phyloP scores from a whole-genome alignment of 2,888 invertebrate species.

The Pilophorus perplexus region DNA sequence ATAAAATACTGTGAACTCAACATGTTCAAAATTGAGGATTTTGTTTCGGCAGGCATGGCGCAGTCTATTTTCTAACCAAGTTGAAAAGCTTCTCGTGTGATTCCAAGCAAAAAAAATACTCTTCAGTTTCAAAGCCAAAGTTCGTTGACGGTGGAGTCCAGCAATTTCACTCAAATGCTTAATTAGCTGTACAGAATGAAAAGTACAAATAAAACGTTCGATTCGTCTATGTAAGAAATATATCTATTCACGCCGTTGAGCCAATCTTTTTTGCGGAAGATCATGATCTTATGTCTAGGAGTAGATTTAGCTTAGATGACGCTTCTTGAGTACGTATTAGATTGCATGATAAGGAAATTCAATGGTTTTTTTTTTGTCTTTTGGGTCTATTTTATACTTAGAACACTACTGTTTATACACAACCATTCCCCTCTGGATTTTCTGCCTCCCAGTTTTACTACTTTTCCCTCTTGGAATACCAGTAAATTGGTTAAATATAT shows the following conservation, averaged over 20 bases:
- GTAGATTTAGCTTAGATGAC: slow-evolving; percentile 37
- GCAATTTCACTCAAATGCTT: too few relatives aligned
- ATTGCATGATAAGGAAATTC: slow-evolving; percentile 40
- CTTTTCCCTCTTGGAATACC: slow-evolving; percentile 40
- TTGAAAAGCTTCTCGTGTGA: too few relatives aligned
- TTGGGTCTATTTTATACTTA: slow-evolving; percentile 43
- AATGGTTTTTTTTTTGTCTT: slow-evolving; percentile 23
- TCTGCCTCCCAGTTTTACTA: slow-evolving; percentile 37
- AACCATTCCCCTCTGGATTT: slow-evolving; percentile 41
- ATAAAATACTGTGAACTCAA: too few relatives aligned
- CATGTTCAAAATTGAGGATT: too few relatives aligned
- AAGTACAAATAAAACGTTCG: too few relatives aligned
- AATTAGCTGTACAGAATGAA: too few relatives aligned
- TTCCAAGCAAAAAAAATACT: too few relatives aligned
- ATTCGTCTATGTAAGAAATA: slow-evolving; percentile 41
- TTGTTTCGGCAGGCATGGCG: too few relatives aligned
- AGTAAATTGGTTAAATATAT: slow-evolving; percentile 40
- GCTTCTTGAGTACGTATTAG: slow-evolving; percentile 39
- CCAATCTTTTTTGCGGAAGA: slow-evolving; percentile 44
- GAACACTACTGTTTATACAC: slow-evolving; percentile 42
- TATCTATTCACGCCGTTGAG: slow-evolving; percentile 45
- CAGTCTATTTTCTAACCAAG: too few relatives aligned
- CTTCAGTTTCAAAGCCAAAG: too few relatives aligned
- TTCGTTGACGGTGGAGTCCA: too few relatives aligned
- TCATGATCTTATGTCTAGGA: slow-evolving; percentile 45